Percentiles rank a stretch among this genome's conserved stretches.
Conservation (phyloP, 2,797 vertebrate species). For the Pangasius sanitwongsei region DNA sequence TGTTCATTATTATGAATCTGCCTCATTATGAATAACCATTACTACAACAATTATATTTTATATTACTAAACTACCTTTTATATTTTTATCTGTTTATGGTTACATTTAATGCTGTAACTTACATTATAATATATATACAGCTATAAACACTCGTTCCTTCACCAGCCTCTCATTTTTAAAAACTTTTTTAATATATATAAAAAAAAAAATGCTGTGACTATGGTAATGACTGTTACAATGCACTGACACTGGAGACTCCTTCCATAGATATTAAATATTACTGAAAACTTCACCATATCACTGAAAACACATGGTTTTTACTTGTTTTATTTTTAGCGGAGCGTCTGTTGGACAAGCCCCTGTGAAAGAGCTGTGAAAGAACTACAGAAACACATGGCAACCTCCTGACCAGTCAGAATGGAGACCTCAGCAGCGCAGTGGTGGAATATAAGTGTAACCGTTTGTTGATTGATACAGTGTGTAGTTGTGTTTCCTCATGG, state of each 20-base stretch:
- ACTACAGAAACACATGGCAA: no score
- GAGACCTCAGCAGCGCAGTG: background rate
- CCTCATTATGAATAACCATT: background rate
- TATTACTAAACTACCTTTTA: background rate
- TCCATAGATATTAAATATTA: background rate
- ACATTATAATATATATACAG: no score
- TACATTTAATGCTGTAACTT: background rate
- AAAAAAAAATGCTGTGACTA: background rate
- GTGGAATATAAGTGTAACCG: background rate
- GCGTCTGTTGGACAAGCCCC: background rate
- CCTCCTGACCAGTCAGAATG: background rate
- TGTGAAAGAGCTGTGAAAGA: background rate
- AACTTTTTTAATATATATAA: background rate
- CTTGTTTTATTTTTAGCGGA: no score
- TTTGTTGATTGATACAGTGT: background rate
- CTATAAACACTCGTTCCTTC: background rate
- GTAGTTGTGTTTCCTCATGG: background rate
- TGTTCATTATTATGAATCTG: background rate
- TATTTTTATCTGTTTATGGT: background rate
- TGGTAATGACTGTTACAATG: background rate
- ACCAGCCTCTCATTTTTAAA: background rate
- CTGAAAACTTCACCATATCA: background rate
- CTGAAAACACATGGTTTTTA: no score
- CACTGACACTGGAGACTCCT: background rate
- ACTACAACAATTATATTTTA: background rate